Conservation (phyloP, 30 jellyfish, hydroid and myxozoan genomes). For the Turritopsis rubra region DNA sequence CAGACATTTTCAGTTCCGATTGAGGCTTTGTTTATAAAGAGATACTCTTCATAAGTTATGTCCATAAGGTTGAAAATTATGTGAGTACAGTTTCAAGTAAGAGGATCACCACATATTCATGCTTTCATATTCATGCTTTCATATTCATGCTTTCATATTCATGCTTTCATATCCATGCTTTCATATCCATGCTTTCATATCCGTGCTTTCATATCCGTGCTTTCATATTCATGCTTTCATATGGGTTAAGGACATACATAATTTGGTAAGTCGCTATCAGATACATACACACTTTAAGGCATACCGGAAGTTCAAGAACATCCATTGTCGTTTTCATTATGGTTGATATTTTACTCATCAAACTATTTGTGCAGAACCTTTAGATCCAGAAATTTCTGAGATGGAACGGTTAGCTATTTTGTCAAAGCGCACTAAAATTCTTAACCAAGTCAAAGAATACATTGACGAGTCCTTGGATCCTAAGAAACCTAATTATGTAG, state of each 20-base stretch:
- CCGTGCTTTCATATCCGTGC: not conserved
- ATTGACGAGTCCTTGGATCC: not conserved
- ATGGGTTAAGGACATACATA: not conserved
- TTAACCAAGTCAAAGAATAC: not conserved
- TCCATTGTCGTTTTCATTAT: not conserved
- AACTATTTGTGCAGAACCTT: not conserved
- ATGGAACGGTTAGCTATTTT: not conserved
- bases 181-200: not conserved
- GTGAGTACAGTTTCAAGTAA: not conserved
- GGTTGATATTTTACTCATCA: not conserved
- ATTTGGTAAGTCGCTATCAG: not conserved
- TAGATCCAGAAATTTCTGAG: not conserved
- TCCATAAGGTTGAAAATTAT: not conserved
- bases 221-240: not conserved
- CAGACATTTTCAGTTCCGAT: slow-evolving; percentile 1
- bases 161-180: not conserved
- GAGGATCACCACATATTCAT: not conserved
- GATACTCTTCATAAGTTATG: not conserved
- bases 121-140: not conserved
- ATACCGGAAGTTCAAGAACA: not conserved
- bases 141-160: not conserved
- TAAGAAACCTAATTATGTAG: not conserved
- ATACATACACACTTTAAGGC: not conserved
- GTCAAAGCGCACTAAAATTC: not conserved
- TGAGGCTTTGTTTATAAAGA: not conserved